Base-by-base conservation (phyloP, 1,140 invertebrate genomes). In the Aphelinus certus region DNA sequence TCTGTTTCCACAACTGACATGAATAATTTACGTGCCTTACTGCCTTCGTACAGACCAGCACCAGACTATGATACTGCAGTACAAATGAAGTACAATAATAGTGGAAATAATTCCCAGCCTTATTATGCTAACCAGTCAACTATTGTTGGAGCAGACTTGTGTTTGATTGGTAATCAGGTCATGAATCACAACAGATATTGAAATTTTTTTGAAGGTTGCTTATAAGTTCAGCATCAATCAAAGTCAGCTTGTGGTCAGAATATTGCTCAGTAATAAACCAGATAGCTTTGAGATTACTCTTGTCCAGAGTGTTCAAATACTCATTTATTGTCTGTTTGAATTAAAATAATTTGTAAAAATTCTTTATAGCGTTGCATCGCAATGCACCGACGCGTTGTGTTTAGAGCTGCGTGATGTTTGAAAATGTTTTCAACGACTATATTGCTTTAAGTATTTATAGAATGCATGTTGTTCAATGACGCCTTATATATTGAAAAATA, bases 21-120 rank as follows among this genome's bases (percentile, higher is more conserved):
- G 47, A 89, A 90, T 70, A 87, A 87, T 77, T 82, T 90, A 76
- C 89, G 91, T 78, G 93, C 94, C 5, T 89, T 96, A 75, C 85
- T 97, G 26, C 96, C 96, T 1, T 94, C 94, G 0, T 98, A 98
- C 85, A 91, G 96, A 53, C 95, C 94, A 45, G 95, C 96, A 2
- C 97, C 97, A 0, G 96, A 97, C 85, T 98, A 98, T 84, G 95
- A 98, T 82, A 96, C 95, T 0, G 96, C 97, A 4, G 91, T 98
- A 61, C 94, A 95, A 84, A 92, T 95, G 82, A 94, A 94, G 80
- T 94, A 94, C 82, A 87, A 85, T 67, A 87, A 85, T 51, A 77
- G 79, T 48, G 82, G 81, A 57, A 85, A 83, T 75, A 81, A 83
- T 68, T 79, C 85, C 5, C 86, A 88, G 67, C 87, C 86, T 72